Evolutionary conservation across 2,888 invertebrate genomes (phyloP), one percentile per base, ranked within the genome.

Genomic region (Drosophila kanekoi): DNA sequence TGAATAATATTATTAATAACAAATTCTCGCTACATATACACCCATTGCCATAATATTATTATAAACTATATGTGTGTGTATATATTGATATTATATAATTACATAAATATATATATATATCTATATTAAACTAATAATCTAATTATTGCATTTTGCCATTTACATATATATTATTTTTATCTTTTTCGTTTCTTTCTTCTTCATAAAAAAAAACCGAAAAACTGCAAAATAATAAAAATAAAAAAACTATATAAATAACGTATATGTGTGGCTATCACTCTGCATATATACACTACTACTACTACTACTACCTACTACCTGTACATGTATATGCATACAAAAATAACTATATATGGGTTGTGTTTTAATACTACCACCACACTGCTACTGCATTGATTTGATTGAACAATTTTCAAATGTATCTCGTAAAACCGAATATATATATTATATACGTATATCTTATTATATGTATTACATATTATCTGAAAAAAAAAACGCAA

Each of bases 91-190:
- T 82, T 82, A 72, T 78, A 74, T 72, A 66, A 77, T 61, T 71
- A 89, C 74, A 77, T 79, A 79, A 84, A 62, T 61, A 62, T 62
- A 40, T 85, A 79, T 90, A 86, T 79, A 89, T 89, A 87, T 81
- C 66, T 80, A 84, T 84, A 87, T 77, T 83, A 79, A 87, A 85
- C 77, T 89, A 89, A 90, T 90, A 87, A 89, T 87, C 89, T 91
- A 90, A 91, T 91, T 92, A 91, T 91, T 91, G 91, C 91, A 91
- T 91, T 91, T 92, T 91, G 91, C 91, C 91, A 92, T 91, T 91
- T 91, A 90, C 91, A 91, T 92, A 90, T 86, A 85, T 85, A 87
- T 91, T 91, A 89, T 90, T 91, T 92, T 91, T 91, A 89, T 91
- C 90, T 92, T 91, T 92, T 89, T 89, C 90, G 91, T 91, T 90